Evolutionary conservation across 2,113 vertebrate species (phyloP).

Genomic region (Rhea pennata): DNA sequence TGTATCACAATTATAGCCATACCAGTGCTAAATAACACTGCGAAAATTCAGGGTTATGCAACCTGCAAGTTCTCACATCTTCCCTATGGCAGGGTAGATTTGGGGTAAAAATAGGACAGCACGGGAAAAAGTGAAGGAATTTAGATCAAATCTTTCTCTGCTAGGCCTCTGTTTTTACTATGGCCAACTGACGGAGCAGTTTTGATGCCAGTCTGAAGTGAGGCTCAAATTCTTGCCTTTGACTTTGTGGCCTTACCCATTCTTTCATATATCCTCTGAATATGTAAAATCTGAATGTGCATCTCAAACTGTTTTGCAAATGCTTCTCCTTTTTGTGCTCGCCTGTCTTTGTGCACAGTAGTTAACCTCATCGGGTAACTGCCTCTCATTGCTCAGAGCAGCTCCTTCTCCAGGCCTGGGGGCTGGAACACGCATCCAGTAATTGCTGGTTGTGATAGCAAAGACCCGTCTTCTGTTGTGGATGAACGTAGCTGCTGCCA

Average conservation of each 20-base stretch:
- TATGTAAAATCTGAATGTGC: background rate
- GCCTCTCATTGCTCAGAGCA: background rate
- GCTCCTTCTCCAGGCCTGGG: background rate
- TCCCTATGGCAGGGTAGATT: background rate
- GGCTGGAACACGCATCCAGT: background rate
- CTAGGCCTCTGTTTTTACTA: background rate
- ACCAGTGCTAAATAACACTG: background rate
- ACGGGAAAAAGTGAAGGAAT: background rate
- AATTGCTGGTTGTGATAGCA: background rate
- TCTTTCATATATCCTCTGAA: background rate
- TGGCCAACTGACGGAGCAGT: background rate
- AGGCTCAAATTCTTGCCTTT: background rate
- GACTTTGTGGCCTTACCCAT: background rate
- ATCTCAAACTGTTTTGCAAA: background rate
- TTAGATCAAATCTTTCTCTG: background rate
- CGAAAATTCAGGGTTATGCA: slow-evolving; percentile 8
- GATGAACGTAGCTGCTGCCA: background rate
- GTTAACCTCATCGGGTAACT: background rate
- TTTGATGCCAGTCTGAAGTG: background rate
- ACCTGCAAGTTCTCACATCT: slow-evolving; percentile 39
- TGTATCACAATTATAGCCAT: slow-evolving; percentile 55
- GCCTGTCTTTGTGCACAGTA: background rate
- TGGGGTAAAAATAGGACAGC: slow-evolving; percentile 29
- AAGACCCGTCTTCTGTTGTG: background rate
- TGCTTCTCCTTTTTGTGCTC: background rate